A percentile compares a stretch with the other conserved stretches of the same genome.
Conservation (phyloP, 2,888 invertebrate species). For the Biston betularia region DNA sequence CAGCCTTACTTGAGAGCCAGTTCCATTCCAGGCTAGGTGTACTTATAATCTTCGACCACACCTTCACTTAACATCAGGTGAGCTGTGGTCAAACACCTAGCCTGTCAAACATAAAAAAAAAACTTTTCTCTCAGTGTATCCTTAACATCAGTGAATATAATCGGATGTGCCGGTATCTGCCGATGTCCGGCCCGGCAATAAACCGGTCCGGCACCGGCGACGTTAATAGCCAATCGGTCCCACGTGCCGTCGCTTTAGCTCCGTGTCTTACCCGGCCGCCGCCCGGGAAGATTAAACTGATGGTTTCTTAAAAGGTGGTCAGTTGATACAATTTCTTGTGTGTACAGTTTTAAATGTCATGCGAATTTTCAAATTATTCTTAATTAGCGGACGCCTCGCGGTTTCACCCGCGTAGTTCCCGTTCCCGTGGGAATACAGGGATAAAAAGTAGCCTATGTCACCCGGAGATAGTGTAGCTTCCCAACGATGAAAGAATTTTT, state of each 20-base stretch:
- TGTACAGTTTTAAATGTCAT: background rate
- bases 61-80: no score
- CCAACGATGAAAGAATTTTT: no score
- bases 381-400: no score
- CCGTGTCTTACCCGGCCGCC: slow-evolving; percentile 21
- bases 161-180: slow-evolving; percentile 69
- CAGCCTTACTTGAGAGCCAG: no score
- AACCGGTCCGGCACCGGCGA: slow-evolving; percentile 52
- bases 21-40: no score
- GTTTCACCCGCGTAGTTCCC: no score
- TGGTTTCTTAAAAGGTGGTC: slow-evolving; percentile 26
- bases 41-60: no score
- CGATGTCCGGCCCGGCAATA: slow-evolving; percentile 41
- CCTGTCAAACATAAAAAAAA: no score
- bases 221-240: slow-evolving; percentile 69
- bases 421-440: no score
- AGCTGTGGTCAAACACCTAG: no score
- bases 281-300: slow-evolving; percentile 27
- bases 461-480: no score
- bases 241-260: slow-evolving; percentile 41
- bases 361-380: background rate
- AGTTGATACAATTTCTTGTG: background rate
- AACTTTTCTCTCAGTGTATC: slow-evolving; percentile 15
- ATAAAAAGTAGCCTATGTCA: no score
- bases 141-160: slow-evolving; percentile 50